Conservation (phyloP, 1,140 invertebrate genomes). For the Caenorhabditis tropicalis region DNA sequence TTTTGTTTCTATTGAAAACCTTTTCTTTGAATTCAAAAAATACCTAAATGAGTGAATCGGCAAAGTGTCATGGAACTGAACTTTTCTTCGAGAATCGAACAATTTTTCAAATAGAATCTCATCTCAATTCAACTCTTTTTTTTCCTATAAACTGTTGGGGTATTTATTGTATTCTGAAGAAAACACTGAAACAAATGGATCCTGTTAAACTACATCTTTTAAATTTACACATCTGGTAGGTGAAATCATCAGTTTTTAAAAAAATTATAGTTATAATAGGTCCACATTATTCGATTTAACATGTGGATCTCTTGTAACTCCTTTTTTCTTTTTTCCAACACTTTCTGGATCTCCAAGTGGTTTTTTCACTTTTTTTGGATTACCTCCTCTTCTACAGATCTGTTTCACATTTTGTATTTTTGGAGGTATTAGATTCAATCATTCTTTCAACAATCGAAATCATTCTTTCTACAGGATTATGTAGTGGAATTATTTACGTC, state of each 20-base stretch:
- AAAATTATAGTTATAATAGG: background rate
- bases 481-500: background rate
- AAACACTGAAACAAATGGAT: background rate
- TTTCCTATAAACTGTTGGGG: background rate
- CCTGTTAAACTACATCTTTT: background rate
- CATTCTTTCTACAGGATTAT: background rate
- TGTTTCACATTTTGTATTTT: background rate
- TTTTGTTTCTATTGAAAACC: background rate
- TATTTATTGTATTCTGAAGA: background rate
- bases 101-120: background rate
- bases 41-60: background rate
- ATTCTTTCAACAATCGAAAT: background rate
- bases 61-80: background rate
- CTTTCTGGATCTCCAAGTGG: background rate
- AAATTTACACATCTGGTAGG: background rate
- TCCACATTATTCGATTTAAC: background rate
- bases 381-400: background rate
- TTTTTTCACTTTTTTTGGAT: background rate
- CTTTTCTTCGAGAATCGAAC: background rate
- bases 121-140: background rate
- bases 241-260: background rate
- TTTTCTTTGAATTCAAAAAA: background rate
- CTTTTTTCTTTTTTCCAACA: background rate
- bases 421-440: background rate
- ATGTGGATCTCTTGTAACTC: background rate